Evolutionary conservation across 92 coral and sea anemone species (phyloP), one percentile per base, ranked within the genome.

Genomic region (Galaxea fascicularis): DNA sequence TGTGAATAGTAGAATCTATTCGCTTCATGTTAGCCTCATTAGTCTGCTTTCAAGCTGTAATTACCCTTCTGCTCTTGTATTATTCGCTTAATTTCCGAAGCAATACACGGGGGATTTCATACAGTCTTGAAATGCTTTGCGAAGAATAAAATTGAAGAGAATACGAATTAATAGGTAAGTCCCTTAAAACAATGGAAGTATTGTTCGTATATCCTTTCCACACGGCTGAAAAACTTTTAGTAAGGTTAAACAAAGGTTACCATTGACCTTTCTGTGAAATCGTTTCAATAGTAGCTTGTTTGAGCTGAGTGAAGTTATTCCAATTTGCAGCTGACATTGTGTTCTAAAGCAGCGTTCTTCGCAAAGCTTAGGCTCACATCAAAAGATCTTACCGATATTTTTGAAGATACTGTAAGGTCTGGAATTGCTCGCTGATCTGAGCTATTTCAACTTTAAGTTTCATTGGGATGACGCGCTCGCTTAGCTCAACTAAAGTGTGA

Each of bases 91-190:
- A 14, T 11, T 13, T 22, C 45, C 28, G 56, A 14, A 57, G 25
- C 7, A 53, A 58, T 70, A 22, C 86, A 17, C 86, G 0, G n/a
- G 78, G 78, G 86, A 71, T 35, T 41, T 31, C 18, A 47, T 51
- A 66, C 14, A 71, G 57, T 18, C 7, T 78, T 78, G 15, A 49
- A 64, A 49, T 0, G 44, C 53, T 25, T 46, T 27, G 60, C 69
- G 28, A 70, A 71, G 76, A 70, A 58, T 31, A 41, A 44, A 68
- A 68, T 56, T 35, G 45, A 10, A 69, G 24, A 81, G 85, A 81
- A 81, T 59, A 65, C 18, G 65, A 79, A 79, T 79, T 81, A 71
- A 16, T 78, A 44, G 86, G 86, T 82, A 82, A 82, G 86, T 41
- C 70, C 29, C 27, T 71, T 6, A 71, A 22, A 56, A 82, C 86